Conservation (phyloP, 2,888 invertebrate species). For the Ormyrus thymus region DNA sequence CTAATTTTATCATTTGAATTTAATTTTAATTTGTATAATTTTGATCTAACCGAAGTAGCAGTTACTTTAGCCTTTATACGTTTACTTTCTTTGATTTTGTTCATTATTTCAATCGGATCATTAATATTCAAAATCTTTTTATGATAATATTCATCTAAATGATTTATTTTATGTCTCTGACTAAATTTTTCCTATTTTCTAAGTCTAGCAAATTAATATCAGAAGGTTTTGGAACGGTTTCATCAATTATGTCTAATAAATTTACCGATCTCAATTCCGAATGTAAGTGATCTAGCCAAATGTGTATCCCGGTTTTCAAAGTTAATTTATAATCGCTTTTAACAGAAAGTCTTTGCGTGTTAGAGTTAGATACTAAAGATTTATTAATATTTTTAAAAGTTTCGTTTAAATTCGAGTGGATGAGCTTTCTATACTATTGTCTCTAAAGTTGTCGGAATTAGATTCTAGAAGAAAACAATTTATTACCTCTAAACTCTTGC, state of each 20-base stretch:
- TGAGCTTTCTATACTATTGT: too few relatives aligned
- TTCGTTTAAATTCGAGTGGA: too few relatives aligned
- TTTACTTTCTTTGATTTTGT: constrained; percentile 46
- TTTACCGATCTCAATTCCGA: too few relatives aligned
- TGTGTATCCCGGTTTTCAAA: too few relatives aligned
- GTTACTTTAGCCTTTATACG: constrained; percentile 49
- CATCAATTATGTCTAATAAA: too few relatives aligned
- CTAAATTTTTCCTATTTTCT: constrained; percentile 38
- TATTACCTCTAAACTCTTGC: too few relatives aligned
- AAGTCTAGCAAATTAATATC: constrained; percentile 14
- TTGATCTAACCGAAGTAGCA: constrained; percentile 42
- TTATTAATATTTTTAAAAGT: too few relatives aligned
- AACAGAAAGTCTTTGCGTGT: not conserved
- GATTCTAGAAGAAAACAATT: too few relatives aligned
- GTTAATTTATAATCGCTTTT: constrained; percentile 54
- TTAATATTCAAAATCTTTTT: constrained; percentile 46
- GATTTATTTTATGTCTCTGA: constrained; percentile 55
- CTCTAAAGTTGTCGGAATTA: too few relatives aligned
- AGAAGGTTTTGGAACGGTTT: not conserved
- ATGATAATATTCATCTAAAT: constrained; percentile 54
- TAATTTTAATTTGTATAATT: constrained; percentile 49
- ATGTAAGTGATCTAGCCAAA: too few relatives aligned
- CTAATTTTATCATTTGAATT: constrained; percentile 44
- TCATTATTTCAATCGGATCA: constrained; percentile 49
- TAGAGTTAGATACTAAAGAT: too few relatives aligned